Evolutionary conservation across 2,888 invertebrate species (phyloP).

Genomic region (Drosophila robusta): DNA sequence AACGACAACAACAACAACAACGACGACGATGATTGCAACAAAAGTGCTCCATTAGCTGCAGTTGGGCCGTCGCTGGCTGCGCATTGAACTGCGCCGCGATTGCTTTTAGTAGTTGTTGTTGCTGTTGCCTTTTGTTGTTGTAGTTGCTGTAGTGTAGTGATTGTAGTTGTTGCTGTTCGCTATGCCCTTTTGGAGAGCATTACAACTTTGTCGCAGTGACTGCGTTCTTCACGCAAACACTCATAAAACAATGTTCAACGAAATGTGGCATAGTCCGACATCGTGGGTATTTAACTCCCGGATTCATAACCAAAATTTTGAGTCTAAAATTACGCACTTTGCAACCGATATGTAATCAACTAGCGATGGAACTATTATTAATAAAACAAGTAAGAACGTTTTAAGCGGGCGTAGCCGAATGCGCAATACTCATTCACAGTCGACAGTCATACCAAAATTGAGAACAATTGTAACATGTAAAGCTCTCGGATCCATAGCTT

Average conservation of each 20-base stretch:
- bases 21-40: constrained; percentile 41
- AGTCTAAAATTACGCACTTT: too few species aligned
- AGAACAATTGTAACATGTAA: too few species aligned
- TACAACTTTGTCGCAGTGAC: constrained; percentile 14
- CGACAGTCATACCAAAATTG: too few species aligned
- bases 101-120: constrained; percentile 20
- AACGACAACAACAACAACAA: constrained; percentile 10
- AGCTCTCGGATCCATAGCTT: too few species aligned
- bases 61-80: constrained; percentile 2
- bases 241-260: not conserved
- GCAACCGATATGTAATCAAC: too few species aligned
- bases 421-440: too few species aligned
- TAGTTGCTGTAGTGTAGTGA: not conserved
- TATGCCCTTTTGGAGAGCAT: constrained; percentile 1
- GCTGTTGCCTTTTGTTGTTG: constrained; percentile 5
- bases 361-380: too few species aligned
- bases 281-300: too few species aligned
- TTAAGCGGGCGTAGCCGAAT: too few species aligned
- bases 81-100: constrained; percentile 21
- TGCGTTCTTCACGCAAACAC: not conserved
- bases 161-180: constrained; percentile 12
- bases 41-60: constrained; percentile 52
- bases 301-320: too few species aligned
- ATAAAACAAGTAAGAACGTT: too few species aligned
- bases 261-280: not conserved